phyloP scores from a whole-genome alignment of 2,113 vertebrate species.

The Apodemus sylvaticus region DNA sequence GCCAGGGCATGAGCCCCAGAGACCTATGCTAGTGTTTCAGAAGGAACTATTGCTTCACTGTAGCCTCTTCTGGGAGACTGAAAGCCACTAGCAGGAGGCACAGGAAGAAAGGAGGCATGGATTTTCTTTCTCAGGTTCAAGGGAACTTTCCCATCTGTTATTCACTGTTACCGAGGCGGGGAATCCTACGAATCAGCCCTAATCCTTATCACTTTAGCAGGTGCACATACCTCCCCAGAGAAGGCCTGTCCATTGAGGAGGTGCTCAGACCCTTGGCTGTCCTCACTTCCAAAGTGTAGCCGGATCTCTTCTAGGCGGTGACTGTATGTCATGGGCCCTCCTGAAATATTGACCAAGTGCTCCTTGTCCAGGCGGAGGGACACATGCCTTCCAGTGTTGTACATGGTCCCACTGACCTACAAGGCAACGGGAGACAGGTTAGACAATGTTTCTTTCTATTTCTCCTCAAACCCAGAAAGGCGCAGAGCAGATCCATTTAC shows the following conservation, averaged over 20 bases:
- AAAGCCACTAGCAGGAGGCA: neutral
- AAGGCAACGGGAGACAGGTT: conserved; percentile 41
- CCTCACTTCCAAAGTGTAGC: conserved; percentile 98
- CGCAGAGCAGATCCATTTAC: neutral
- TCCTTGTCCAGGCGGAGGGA: conserved; percentile 98
- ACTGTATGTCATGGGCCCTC: conserved; percentile 98
- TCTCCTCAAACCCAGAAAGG: neutral
- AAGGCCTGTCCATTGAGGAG: conserved; percentile 98
- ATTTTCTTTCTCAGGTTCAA: neutral
- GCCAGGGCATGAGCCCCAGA: neutral
- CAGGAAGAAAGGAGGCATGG: neutral
- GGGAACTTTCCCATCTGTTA: neutral
- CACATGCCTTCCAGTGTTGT: conserved; percentile 98
- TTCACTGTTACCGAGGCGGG: neutral
- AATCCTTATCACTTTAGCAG: neutral
- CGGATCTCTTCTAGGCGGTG: conserved; percentile 98
- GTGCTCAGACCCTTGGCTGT: conserved; percentile 97
- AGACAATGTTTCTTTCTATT: neutral
- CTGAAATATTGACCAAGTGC: conserved; percentile 98
- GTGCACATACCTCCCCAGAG: conserved; percentile 94
- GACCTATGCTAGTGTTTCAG: neutral
- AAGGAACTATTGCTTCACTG: neutral
- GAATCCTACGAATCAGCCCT: neutral
- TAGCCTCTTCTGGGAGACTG: neutral
- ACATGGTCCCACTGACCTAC: conserved; percentile 98